Conservation (phyloP, 1,140 invertebrate genomes). For the Ostrea denselamellosa region DNA sequence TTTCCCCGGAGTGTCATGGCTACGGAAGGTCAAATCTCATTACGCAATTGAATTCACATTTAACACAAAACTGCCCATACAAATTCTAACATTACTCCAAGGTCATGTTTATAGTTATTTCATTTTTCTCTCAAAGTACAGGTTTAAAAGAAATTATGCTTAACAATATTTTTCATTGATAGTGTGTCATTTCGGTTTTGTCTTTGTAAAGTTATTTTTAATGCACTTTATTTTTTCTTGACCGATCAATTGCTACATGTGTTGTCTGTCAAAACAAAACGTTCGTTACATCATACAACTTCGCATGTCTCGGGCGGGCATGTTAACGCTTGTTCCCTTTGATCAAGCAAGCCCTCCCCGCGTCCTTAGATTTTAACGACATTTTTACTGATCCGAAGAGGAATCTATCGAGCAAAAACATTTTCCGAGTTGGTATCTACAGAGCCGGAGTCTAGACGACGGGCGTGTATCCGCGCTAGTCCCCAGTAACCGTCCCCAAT, state of each 20-base stretch:
- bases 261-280: constrained; percentile 35
- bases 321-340: constrained; percentile 37
- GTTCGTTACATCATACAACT: constrained; percentile 31
- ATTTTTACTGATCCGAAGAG: constrained; percentile 30
- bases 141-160: background rate
- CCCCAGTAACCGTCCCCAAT: background rate
- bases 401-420: constrained; percentile 35
- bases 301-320: constrained; percentile 25
- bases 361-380: constrained; percentile 34
- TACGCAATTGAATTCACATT: background rate
- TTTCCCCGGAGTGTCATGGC: constrained; percentile 18
- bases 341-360: constrained; percentile 23
- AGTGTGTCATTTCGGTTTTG: background rate
- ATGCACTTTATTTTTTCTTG: constrained; percentile 38
- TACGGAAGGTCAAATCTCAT: constrained; percentile 20
- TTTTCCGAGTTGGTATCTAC: constrained; percentile 35
- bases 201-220: constrained; percentile 6
- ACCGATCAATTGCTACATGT: constrained; percentile 32
- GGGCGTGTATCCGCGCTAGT: constrained; percentile 14
- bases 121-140: background rate
- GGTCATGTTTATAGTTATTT: background rate
- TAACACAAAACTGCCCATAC: background rate
- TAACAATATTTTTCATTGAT: background rate
- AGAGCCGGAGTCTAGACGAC: constrained; percentile 22
- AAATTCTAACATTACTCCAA: background rate